Percentiles rank a stretch among this genome's conserved stretches.
These are phyloP conservation scores for Pollachius pollachius DNA, from an alignment of 2,113 vertebrate species.

Conservation along the genomic window DNA sequence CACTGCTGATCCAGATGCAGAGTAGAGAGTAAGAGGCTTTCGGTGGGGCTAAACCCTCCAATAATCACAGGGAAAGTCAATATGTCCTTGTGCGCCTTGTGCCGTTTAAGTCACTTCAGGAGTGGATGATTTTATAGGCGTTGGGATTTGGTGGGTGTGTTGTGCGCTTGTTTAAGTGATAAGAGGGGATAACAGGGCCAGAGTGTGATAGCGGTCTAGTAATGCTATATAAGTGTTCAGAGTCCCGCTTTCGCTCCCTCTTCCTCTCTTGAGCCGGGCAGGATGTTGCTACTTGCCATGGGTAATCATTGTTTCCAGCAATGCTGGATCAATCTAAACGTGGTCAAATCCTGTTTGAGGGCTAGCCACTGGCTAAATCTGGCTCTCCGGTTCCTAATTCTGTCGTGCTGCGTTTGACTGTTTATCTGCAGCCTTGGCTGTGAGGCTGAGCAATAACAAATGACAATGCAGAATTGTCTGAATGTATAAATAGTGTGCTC, in stretches of 20 bases:
- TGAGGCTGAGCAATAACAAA: neutral
- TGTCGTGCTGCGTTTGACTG: slow-evolving; percentile 27
- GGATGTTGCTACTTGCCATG: slow-evolving; percentile 9
- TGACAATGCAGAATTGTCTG: neutral
- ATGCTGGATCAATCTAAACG: slow-evolving; percentile 39
- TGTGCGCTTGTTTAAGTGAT: slow-evolving; percentile 15
- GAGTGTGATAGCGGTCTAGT: slow-evolving; percentile 9
- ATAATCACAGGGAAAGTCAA: slow-evolving; percentile 69
- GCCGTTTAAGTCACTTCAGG: slow-evolving; percentile 34
- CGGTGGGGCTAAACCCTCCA: slow-evolving; percentile 51
- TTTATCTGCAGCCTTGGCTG: slow-evolving; percentile 4
- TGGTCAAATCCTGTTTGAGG: slow-evolving; percentile 57
- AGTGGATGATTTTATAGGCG: slow-evolving; percentile 9
- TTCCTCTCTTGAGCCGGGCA: neutral
- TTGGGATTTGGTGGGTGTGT: slow-evolving; percentile 5
- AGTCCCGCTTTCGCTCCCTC: neutral
- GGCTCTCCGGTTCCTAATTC: slow-evolving; percentile 40
- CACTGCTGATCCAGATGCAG: slow-evolving; percentile 57
- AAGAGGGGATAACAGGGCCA: slow-evolving; percentile 22
- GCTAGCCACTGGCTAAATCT: slow-evolving; percentile 38
- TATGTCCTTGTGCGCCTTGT: slow-evolving; percentile 46
- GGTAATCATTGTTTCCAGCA: slow-evolving; percentile 44
- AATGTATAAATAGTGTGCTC: neutral
- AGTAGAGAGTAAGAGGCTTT: slow-evolving; percentile 68
- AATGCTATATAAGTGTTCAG: neutral